Percentiles rank a stretch among this genome's conserved stretches.
Conservation (phyloP, 2,797 vertebrate genomes). For the Champsocephalus gunnari region DNA sequence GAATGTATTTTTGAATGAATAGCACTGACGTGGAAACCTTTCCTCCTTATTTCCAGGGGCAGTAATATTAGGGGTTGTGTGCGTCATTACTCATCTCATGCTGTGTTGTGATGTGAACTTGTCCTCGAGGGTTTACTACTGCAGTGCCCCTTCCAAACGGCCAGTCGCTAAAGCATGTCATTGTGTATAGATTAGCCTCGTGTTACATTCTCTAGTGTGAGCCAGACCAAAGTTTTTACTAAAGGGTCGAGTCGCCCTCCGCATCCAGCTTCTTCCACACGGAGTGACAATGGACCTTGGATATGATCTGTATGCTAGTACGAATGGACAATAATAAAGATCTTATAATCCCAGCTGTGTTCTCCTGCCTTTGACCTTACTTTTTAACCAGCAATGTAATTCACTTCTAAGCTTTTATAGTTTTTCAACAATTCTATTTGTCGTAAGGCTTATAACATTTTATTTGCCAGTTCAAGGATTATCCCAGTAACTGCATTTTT, state of each 20-base stretch:
- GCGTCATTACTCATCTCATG: constrained; percentile 62
- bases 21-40: constrained; percentile 34
- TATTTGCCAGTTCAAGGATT: neutral
- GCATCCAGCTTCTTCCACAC: constrained; percentile 66
- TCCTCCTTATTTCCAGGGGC: constrained; percentile 20
- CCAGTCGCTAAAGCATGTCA: constrained; percentile 85
- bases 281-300: constrained; percentile 59
- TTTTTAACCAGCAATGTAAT: neutral
- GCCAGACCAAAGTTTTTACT: constrained; percentile 81
- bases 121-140: constrained; percentile 50
- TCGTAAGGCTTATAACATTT: neutral
- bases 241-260: constrained; percentile 59
- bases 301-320: constrained; percentile 82
- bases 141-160: constrained; percentile 57
- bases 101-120: constrained; percentile 75
- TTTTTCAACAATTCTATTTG: neutral
- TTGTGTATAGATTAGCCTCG: constrained; percentile 69
- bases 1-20: constrained; percentile 40
- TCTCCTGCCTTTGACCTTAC: constrained; percentile 9
- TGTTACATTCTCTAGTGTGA: constrained; percentile 73
- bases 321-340: constrained; percentile 90
- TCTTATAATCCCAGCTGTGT: constrained; percentile 65
- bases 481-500: neutral
- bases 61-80: constrained; percentile 34
- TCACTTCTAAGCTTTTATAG: neutral